Evolutionary conservation across 2,113 vertebrate species (phyloP).

Genomic region (Mugil cephalus): DNA sequence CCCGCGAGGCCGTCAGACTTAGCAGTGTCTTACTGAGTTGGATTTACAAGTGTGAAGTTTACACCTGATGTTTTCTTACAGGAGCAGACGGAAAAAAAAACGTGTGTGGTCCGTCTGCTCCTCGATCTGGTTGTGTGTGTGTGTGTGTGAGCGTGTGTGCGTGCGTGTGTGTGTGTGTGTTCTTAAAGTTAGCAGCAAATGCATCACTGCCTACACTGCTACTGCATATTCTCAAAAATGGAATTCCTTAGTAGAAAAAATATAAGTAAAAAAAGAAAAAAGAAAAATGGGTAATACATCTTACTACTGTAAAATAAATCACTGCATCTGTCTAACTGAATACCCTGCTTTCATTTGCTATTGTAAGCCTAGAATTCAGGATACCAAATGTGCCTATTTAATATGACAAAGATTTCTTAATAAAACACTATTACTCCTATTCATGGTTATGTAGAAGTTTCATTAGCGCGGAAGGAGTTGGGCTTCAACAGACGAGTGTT

Average conservation of each 20-base stretch:
- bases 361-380: slow-evolving; percentile 4
- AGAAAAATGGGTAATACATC: slow-evolving; percentile 48
- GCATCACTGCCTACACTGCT: slow-evolving; percentile 5
- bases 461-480: background rate
- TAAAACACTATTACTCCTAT: slow-evolving; percentile 40
- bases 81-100: slow-evolving; percentile 11
- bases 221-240: slow-evolving; percentile 45
- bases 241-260: slow-evolving; percentile 35
- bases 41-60: slow-evolving; percentile 73
- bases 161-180: slow-evolving; percentile 9
- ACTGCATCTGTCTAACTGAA: slow-evolving; percentile 30
- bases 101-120: too few species aligned
- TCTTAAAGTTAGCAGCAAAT: slow-evolving; percentile 6
- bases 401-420: slow-evolving; percentile 50
- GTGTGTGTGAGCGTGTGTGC: slow-evolving; percentile 8
- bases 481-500: too few species aligned
- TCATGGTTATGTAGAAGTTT: background rate
- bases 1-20: slow-evolving; percentile 28
- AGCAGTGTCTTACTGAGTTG: slow-evolving; percentile 18
- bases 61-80: slow-evolving; percentile 58
- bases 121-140: background rate
- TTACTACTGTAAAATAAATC: slow-evolving; percentile 56
- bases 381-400: background rate
- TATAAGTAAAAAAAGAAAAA: too few species aligned
- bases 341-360: slow-evolving; percentile 4